Percentiles rank a stretch among this genome's conserved stretches.
These are phyloP conservation scores for Drosophila koepferae DNA, from an alignment of 2,888 invertebrate genomes.

Conservation along the genomic window DNA sequence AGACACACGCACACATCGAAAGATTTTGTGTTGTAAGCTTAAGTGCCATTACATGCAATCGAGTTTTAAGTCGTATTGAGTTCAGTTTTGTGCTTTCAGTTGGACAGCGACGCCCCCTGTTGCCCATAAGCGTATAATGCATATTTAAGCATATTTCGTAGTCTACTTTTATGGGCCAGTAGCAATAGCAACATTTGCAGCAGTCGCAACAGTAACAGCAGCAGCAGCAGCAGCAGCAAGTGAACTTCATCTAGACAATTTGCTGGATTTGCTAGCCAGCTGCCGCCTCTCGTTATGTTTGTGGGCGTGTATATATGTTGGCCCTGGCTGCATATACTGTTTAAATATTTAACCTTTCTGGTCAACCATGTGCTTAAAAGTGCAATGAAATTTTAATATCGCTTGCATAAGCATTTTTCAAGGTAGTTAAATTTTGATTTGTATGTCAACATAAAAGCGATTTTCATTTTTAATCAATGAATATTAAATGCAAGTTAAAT, in stretches of 20 bases:
- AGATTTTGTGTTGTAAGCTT: slow-evolving; percentile 72
- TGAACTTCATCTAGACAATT: slow-evolving; percentile 74
- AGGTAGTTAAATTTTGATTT: background rate
- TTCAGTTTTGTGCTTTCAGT: slow-evolving; percentile 47
- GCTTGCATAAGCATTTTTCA: background rate
- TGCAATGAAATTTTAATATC: slow-evolving; percentile 13
- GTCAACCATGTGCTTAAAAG: slow-evolving; percentile 19
- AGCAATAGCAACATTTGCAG: background rate
- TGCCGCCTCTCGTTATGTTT: slow-evolving; percentile 15
- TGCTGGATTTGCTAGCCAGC: slow-evolving; percentile 38
- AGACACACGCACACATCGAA: slow-evolving; percentile 22
- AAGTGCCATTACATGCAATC: slow-evolving; percentile 80
- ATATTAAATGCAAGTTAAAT: background rate
- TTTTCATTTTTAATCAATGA: slow-evolving; percentile 1
- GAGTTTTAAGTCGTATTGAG: slow-evolving; percentile 59
- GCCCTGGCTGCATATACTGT: background rate
- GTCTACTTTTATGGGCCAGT: slow-evolving; percentile 70
- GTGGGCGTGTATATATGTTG: background rate
- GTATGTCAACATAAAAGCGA: background rate
- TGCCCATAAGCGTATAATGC: slow-evolving; percentile 73
- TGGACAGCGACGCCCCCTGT: slow-evolving; percentile 32
- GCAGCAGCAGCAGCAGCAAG: slow-evolving; percentile 18
- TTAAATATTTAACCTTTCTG: slow-evolving; percentile 22
- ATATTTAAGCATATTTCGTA: slow-evolving; percentile 80
- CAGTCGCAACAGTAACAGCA: background rate